Conservation (phyloP, 92 coral and sea anemone species). For the Meandrina meandrites region DNA sequence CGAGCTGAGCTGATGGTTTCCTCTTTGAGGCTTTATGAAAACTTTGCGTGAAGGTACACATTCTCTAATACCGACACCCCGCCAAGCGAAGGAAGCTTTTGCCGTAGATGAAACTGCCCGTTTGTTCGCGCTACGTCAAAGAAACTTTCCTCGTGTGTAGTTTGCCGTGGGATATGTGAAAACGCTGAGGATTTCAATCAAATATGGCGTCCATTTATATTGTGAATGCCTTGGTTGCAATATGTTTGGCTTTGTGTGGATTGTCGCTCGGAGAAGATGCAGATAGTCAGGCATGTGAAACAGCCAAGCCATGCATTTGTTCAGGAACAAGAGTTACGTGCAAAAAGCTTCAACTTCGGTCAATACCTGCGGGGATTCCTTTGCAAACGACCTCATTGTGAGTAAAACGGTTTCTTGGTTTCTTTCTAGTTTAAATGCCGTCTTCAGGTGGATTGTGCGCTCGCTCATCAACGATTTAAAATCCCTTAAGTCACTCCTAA, state of each 20-base stretch:
- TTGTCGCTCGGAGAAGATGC: constrained; percentile 48
- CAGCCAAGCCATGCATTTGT: constrained; percentile 63
- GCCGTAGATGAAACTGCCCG: constrained; percentile 11
- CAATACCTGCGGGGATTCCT: constrained; percentile 77
- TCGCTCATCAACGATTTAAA: constrained; percentile 13
- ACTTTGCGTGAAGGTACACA: constrained; percentile 34
- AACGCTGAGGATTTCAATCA: constrained; percentile 30
- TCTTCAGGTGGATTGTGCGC: neutral
- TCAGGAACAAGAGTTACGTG: constrained; percentile 59
- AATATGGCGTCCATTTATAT: constrained; percentile 68
- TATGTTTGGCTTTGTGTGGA: constrained; percentile 63
- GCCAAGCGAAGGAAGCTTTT: constrained; percentile 27
- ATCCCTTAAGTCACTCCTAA: constrained; percentile 36
- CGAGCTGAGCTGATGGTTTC: constrained; percentile 57
- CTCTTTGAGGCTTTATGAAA: constrained; percentile 51
- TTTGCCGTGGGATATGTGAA: constrained; percentile 13
- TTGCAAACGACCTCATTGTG: constrained; percentile 58
- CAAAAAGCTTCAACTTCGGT: constrained; percentile 31
- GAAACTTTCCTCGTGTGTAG: neutral
- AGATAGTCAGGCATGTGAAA: constrained; percentile 44
- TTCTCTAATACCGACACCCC: constrained; percentile 19
- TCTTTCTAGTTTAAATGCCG: constrained; percentile 2
- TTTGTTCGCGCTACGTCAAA: neutral
- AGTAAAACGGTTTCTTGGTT: constrained; percentile 44
- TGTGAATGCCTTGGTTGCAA: constrained; percentile 49